A percentile compares a stretch with the other conserved stretches of the same genome.
Evolutionary conservation across 2,888 invertebrate genomes (phyloP).

Genomic region (Onchidella celtica): DNA sequence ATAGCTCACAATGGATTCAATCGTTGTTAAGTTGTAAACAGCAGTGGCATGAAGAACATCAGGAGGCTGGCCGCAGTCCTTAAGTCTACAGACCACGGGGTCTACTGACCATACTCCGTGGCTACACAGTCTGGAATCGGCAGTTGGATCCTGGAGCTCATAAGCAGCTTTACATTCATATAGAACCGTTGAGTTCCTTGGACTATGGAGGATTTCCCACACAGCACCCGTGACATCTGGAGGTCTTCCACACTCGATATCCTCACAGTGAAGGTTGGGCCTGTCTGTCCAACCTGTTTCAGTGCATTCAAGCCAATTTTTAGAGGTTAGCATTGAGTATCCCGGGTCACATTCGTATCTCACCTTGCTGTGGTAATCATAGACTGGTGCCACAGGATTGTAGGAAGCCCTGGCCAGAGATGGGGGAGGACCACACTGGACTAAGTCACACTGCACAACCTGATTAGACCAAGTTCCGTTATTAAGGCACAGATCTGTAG

Average conservation of each 20-base stretch:
- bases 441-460: background rate
- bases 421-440: background rate
- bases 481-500: background rate
- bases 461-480: background rate
- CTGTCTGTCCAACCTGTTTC: background rate
- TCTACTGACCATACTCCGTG: background rate
- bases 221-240: background rate
- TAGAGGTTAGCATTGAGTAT: background rate
- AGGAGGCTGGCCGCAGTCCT: background rate
- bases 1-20: background rate
- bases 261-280: background rate
- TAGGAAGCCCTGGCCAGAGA: background rate
- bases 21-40: background rate
- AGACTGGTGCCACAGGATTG: background rate
- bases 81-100: background rate
- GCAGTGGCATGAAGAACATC: background rate
- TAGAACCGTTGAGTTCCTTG: background rate
- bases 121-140: background rate
- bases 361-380: background rate
- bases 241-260: background rate
- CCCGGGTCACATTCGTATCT: background rate
- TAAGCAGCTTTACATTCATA: background rate
- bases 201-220: background rate
- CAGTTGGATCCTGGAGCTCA: background rate
- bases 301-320: background rate